Conservation (phyloP, 2,888 invertebrate genomes). For the Netelia fuscicornis region DNA sequence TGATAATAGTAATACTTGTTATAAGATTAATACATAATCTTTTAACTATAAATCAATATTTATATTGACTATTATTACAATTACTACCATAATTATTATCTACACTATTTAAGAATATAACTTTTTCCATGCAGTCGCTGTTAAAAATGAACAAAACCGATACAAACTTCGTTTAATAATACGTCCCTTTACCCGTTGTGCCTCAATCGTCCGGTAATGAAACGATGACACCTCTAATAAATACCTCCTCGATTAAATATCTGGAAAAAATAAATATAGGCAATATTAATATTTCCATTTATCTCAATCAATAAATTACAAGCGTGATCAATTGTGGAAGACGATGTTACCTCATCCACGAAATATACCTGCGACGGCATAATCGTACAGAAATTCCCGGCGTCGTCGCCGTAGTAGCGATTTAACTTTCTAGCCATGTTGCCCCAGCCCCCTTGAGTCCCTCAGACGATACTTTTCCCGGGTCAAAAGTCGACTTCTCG, state of each 20-base stretch:
- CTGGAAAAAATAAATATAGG: neutral
- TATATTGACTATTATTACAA: no score
- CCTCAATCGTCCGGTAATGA: neutral
- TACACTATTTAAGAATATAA: no score
- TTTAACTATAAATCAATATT: no score
- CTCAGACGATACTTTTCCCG: conserved; percentile 66
- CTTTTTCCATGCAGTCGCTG: no score
- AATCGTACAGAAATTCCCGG: conserved; percentile 30
- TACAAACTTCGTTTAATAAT: no score
- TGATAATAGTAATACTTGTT: no score
- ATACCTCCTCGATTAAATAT: neutral
- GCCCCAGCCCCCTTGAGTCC: conserved; percentile 22
- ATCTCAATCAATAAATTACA: conserved; percentile 57
- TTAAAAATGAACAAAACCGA: no score
- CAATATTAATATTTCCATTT: conserved; percentile 54
- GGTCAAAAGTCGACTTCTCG: conserved; percentile 68
- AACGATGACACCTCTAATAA: neutral
- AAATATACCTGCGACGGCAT: conserved; percentile 55
- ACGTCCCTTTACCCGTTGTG: no score
- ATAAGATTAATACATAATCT: no score
- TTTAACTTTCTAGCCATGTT: conserved; percentile 69
- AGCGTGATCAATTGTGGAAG: conserved; percentile 55
- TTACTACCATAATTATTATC: no score
- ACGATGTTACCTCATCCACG: conserved; percentile 64
- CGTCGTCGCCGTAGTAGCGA: conserved; percentile 49